Evolutionary conservation across 2,797 vertebrate genomes (phyloP).

Genomic region (Chloroceryle inda): DNA sequence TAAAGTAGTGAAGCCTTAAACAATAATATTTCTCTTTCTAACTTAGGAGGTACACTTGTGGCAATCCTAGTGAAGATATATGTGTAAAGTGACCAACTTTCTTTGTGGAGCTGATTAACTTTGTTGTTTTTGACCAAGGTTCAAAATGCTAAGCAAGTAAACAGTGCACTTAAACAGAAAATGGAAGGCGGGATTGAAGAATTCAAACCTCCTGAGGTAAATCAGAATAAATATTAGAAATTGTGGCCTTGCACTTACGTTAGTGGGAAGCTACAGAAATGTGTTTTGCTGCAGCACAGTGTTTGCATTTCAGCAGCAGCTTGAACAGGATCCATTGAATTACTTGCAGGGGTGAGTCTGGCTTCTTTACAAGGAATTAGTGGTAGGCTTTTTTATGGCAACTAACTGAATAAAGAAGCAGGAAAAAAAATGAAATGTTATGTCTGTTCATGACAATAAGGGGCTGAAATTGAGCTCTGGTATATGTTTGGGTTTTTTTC

Average conservation of each 20-base stretch:
- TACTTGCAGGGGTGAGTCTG: background rate
- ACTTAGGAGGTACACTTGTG: constrained; percentile 76
- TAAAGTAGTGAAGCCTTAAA: constrained; percentile 72
- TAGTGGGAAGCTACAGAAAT: constrained; percentile 4
- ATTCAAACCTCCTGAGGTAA: constrained; percentile 93
- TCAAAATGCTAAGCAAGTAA: constrained; percentile 98
- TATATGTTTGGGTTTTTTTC: background rate
- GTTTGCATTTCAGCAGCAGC: constrained; percentile 33
- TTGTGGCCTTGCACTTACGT: background rate
- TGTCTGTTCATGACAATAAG: background rate
- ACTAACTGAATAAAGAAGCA: background rate
- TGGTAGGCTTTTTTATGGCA: background rate
- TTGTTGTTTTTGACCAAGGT: constrained; percentile 87
- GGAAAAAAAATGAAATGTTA: background rate
- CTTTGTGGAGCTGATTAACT: constrained; percentile 77
- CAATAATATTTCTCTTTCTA: constrained; percentile 73
- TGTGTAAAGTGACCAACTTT: constrained; percentile 76
- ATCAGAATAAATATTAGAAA: constrained; percentile 35
- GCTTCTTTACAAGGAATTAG: background rate
- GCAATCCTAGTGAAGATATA: constrained; percentile 75
- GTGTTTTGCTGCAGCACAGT: background rate
- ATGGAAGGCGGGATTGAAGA: constrained; percentile 94
- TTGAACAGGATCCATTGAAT: constrained; percentile 25
- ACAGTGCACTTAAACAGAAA: constrained; percentile 96
- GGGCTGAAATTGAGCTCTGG: background rate